Conservation (phyloP, 2,888 invertebrate genomes). For the Euproctis similis region DNA sequence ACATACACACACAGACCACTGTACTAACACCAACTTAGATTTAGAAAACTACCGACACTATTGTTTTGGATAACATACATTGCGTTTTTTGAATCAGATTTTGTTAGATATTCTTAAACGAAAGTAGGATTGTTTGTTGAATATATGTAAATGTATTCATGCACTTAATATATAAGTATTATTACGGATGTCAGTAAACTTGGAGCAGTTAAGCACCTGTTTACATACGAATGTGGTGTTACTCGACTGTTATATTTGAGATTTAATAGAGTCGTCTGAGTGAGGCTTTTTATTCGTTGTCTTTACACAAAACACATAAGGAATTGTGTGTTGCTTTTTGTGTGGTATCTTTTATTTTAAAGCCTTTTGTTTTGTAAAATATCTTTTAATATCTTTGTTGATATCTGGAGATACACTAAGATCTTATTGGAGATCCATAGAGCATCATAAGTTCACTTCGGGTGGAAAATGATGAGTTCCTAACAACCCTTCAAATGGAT, state of each 20-base stretch:
- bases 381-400: constrained; percentile 1
- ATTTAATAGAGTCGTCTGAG: constrained; percentile 59
- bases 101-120: background rate
- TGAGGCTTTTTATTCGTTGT: constrained; percentile 48
- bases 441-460: background rate
- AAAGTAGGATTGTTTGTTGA: constrained; percentile 22
- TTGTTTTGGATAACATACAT: constrained; percentile 15
- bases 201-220: constrained; percentile 58
- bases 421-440: background rate
- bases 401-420: background rate
- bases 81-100: constrained; percentile 10
- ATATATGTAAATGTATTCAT: constrained; percentile 5
- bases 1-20: constrained; percentile 30
- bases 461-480: background rate
- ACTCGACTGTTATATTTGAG: constrained; percentile 42
- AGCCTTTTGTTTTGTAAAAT: constrained; percentile 6
- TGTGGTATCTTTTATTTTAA: constrained; percentile 12
- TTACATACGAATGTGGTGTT: constrained; percentile 56
- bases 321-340: constrained; percentile 33
- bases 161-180: constrained; percentile 30
- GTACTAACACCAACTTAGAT: constrained; percentile 27
- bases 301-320: constrained; percentile 35
- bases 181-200: constrained; percentile 63
- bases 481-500: too few species aligned
- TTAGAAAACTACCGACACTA: constrained; percentile 14